Evolutionary conservation across 2,113 vertebrate genomes (phyloP), one percentile per base, ranked within the genome.

Genomic region (Charadrius vociferus): DNA sequence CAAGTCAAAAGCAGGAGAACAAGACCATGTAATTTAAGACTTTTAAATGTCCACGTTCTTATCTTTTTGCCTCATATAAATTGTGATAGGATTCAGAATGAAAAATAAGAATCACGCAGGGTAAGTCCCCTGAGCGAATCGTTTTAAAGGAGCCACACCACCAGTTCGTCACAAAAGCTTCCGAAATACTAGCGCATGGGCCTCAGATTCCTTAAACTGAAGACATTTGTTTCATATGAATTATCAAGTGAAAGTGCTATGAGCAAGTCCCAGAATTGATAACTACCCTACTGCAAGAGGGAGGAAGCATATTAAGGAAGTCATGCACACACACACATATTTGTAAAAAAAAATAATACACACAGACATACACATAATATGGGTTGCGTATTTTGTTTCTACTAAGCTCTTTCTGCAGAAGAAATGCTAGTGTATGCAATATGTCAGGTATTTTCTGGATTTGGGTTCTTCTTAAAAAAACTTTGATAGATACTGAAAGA

Each of bases 321-420:
- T 16, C 26, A 58, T 2, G 9, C 3, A 55, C 1, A 34, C 0
- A 36, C 0, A 23, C 0, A 14, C 1, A 36, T 7, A 14, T 8
- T 8, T 24, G 6, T 29, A 26, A 39, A 62, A 67, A 49, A n/a
- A 56, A 45, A 20, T n/a, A 3, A 39, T 7, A 41, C 15, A 43
- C 29, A 19, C 4, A 37, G 2, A 6, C 5, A 26, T 24, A 24
- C 2, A 66, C 11, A 59, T 45, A 50, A 34, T 20, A 59, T 8
- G 80, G 6, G 23, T 26, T 47, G 37, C 19, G 17, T 39, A n/a
- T 86, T 90, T 74, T 77, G 4, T 45, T 80, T 70, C 32, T 6
- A 22, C 19, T 3, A 56, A 4, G 7, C 15, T 67, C 7, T 16
- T 81, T 58, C 34, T 74, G 23, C n/a, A 66, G 75, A 53, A 37